These are phyloP conservation scores for Gastrophryne carolinensis DNA, from an alignment of 2,797 vertebrate genomes.

Conservation along the genomic window DNA sequence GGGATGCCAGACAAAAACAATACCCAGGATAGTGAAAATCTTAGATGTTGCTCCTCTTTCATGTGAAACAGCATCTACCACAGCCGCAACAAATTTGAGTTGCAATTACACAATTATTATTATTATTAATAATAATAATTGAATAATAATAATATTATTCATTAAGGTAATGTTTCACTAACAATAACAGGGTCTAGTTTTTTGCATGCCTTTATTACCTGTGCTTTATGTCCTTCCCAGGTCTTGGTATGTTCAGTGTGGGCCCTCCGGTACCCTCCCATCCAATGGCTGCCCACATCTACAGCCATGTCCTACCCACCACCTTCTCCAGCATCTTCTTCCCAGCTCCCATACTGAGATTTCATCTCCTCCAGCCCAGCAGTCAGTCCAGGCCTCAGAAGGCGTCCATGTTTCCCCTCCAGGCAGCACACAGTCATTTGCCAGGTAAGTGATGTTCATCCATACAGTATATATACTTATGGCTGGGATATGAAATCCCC, in stretches of 20 bases:
- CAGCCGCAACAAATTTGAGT: too few relatives aligned
- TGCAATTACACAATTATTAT: too few relatives aligned
- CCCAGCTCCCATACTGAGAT: constrained; percentile 75
- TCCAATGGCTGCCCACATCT: constrained; percentile 69
- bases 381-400: constrained; percentile 76
- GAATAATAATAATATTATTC: too few relatives aligned
- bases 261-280: constrained; percentile 72
- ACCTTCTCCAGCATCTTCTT: constrained; percentile 66
- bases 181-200: neutral
- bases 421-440: constrained; percentile 60
- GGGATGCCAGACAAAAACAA: too few relatives aligned
- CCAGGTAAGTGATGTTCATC: constrained; percentile 65
- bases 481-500: too few relatives aligned
- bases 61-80: too few relatives aligned
- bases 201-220: neutral
- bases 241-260: constrained; percentile 71
- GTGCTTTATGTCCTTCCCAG: neutral
- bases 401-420: constrained; percentile 71
- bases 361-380: constrained; percentile 74
- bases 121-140: too few relatives aligned
- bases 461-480: too few relatives aligned
- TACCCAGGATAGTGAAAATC: too few relatives aligned
- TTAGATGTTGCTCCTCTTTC: too few relatives aligned
- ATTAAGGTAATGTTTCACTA: too few relatives aligned
- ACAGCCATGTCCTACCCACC: constrained; percentile 71